A percentile compares a stretch with the other conserved stretches of the same genome.
These are phyloP conservation scores for Nilaparvata lugens DNA, from an alignment of 1,140 invertebrate species.

Conservation along the genomic window DNA sequence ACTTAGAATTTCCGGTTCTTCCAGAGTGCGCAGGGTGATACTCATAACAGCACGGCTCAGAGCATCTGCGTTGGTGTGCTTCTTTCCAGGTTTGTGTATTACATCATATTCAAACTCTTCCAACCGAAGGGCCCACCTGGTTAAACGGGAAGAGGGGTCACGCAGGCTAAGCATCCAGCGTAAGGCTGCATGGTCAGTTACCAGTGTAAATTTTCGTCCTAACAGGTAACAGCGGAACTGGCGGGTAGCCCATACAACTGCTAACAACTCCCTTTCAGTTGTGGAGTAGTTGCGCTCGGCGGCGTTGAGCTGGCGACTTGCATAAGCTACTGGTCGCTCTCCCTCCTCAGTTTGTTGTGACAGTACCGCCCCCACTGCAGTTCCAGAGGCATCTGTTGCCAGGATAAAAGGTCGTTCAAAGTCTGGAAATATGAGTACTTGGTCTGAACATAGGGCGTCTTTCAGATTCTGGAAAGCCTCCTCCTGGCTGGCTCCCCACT, in stretches of 20 bases:
- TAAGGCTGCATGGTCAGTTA: no score
- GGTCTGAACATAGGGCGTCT: conserved; percentile 31
- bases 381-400: conserved; percentile 29
- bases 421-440: conserved; percentile 31
- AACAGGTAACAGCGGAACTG: conserved; percentile 13
- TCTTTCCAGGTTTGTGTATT: conserved; percentile 33
- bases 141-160: conserved; percentile 36
- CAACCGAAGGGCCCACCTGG: conserved; percentile 40
- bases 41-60: no score
- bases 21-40: no score
- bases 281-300: no score
- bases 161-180: no score
- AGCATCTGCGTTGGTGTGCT: conserved; percentile 29
- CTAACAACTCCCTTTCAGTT: no score
- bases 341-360: conserved; percentile 26
- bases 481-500: conserved; percentile 8
- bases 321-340: conserved; percentile 28
- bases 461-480: conserved; percentile 33
- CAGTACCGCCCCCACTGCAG: conserved; percentile 28
- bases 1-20: no score
- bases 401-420: conserved; percentile 29
- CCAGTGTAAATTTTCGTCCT: no score
- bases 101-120: conserved; percentile 40
- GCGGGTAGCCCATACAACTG: no score
- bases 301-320: no score